Evolutionary conservation across 2,113 vertebrate species (phyloP).

Genomic region (Pogona vitticeps): DNA sequence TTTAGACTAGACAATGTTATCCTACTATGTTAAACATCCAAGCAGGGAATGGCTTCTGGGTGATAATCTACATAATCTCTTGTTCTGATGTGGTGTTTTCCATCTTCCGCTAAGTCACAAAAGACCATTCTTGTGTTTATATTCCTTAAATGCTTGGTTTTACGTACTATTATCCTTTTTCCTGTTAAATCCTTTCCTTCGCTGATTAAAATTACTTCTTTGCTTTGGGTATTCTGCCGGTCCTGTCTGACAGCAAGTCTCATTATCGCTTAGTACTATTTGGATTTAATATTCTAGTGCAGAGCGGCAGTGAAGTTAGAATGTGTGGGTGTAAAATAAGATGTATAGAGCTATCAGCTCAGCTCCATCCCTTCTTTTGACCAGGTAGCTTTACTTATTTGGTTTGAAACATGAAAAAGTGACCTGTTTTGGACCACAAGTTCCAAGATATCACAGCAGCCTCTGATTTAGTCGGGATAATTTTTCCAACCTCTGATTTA

Average conservation of each 20-base stretch:
- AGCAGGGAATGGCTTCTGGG: background rate
- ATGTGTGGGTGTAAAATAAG: background rate
- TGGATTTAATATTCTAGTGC: constrained; percentile 1
- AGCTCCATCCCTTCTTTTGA: background rate
- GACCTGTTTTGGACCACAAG: too few relatives aligned
- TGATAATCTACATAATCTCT: background rate
- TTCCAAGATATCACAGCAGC: too few relatives aligned
- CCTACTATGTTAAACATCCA: background rate
- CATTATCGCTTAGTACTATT: background rate
- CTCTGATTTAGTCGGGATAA: too few relatives aligned
- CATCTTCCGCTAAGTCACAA: background rate
- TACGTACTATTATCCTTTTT: background rate
- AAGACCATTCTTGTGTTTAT: background rate
- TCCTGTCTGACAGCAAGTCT: background rate
- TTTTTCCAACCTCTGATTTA: too few relatives aligned
- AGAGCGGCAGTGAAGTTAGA: background rate
- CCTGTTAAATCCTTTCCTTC: background rate
- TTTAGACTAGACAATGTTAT: background rate
- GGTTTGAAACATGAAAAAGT: background rate
- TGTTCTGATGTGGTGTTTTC: background rate
- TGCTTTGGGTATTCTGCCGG: background rate
- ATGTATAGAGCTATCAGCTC: background rate
- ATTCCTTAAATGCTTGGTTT: constrained; percentile 1
- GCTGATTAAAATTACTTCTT: constrained; percentile 11
- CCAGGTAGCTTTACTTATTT: background rate